Evolutionary conservation across 53 echinoderm and acorn worm genomes (phyloP).

Genomic region (Holothuria leucospilota): DNA sequence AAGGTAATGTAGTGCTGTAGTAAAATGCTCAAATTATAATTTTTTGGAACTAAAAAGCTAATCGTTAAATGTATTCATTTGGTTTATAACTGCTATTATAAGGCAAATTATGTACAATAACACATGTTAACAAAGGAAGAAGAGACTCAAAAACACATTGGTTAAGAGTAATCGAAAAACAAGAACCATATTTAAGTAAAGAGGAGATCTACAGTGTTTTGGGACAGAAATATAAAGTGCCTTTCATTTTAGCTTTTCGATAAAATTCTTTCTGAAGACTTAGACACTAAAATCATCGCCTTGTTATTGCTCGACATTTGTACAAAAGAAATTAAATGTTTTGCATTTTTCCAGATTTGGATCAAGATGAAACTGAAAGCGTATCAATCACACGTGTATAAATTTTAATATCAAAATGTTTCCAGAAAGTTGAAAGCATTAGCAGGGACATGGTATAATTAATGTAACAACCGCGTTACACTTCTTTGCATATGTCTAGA

Average conservation of each 20-base stretch:
- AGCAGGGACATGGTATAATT: too few species aligned
- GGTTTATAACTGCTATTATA: conserved; percentile 35
- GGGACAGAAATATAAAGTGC: conserved; percentile 24
- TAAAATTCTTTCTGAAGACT: conserved; percentile 18
- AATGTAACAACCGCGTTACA: too few species aligned
- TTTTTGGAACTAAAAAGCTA: conserved; percentile 22
- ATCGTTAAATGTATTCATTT: conserved; percentile 29
- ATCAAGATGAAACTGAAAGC: too few species aligned
- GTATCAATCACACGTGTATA: too few species aligned
- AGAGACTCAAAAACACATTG: neutral
- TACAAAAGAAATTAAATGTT: conserved; percentile 6
- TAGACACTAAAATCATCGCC: conserved; percentile 19
- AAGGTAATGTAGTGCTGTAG: conserved; percentile 47
- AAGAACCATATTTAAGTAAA: too few species aligned
- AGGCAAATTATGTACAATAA: conserved; percentile 36
- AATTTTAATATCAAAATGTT: too few species aligned
- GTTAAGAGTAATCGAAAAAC: too few species aligned
- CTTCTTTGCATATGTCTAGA: too few species aligned
- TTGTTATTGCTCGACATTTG: conserved; percentile 29
- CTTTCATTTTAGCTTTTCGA: conserved; percentile 44
- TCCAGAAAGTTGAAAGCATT: too few species aligned
- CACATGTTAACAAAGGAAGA: conserved; percentile 27
- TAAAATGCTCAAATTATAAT: conserved; percentile 27
- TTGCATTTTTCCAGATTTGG: too few species aligned
- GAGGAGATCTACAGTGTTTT: too few species aligned